Base-by-base conservation (phyloP, 2,113 vertebrate genomes). In the Cygnus buccinator region DNA sequence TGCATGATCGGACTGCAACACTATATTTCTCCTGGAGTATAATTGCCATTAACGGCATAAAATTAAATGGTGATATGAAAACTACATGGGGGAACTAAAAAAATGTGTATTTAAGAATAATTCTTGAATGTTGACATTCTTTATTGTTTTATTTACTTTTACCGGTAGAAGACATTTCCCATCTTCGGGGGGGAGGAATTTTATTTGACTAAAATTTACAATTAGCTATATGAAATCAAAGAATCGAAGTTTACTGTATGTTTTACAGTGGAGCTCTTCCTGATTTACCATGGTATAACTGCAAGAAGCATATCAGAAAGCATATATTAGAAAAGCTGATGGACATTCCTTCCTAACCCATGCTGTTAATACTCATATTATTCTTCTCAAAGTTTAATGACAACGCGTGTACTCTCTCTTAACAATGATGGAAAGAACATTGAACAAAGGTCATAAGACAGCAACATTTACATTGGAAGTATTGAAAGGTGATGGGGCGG, bases 211-310 rank as follows among this genome's bases (percentile, higher is more conserved):
- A 33, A 66, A 80, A 19, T 46, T 18, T 28, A 10, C 44, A 57
- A 3, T 26, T 62, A 50, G 11, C 6, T 48, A 3, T 67, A 5
- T 22, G 35, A 74, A 37, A 79, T 82, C 46, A n/a, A 22, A 78
- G 41, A 37, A 79, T 82, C 46, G 31, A 22, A 78, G 41, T 20
- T 44, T 44, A 31, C 16, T 7, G 3, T 31, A 6, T 68, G 13
- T 21, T 68, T 85, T 79, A 28, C 48, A 37, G 10, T n/a, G 13
- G 23, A 18, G 20, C 29, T 23, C 54, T 33, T 55, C 13, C 81
- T 2, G 1, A 35, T 10, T 72, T 68, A 28, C 8, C 0, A 0
- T 44, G 29, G 4, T 62, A 11, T 15, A 74, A 50, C 5, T 39
- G 33, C 6, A 58, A 2, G 3, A 1, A 11, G 8, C 61, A 4